These are phyloP conservation scores for Spicauda simplicius DNA, from an alignment of 2,888 invertebrate species.

Conservation along the genomic window DNA sequence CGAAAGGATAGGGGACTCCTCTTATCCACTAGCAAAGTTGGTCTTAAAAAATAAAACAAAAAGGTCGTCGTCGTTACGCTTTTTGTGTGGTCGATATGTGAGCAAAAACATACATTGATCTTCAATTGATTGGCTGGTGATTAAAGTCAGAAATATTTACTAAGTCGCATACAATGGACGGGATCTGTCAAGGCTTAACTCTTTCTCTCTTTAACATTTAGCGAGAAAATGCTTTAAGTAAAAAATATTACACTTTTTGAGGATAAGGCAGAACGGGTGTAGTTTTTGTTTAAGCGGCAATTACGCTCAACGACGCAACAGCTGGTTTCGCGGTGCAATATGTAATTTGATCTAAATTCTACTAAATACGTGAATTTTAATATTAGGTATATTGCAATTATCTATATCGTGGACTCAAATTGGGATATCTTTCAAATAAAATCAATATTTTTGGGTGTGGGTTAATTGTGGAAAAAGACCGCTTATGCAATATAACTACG, in stretches of 20 bases:
- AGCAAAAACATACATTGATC: conserved; percentile 38
- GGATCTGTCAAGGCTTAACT: conserved; percentile 24
- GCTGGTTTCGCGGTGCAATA: background rate
- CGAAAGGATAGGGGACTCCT: conserved; percentile 15
- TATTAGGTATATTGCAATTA: too few relatives aligned
- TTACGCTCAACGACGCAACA: too few relatives aligned
- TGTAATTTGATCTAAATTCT: too few relatives aligned
- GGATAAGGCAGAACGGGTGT: background rate
- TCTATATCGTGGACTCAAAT: too few relatives aligned
- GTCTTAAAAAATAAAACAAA: conserved; percentile 30
- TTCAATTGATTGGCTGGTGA: conserved; percentile 37
- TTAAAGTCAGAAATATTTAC: conserved; percentile 38
- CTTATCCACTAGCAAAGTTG: conserved; percentile 32
- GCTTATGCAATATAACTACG: too few relatives aligned
- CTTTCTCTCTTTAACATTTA: conserved; percentile 25
- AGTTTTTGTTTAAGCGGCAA: conserved; percentile 9
- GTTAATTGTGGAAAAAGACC: too few relatives aligned
- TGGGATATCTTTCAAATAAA: too few relatives aligned
- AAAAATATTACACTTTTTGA: conserved; percentile 27
- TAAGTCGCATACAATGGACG: conserved; percentile 35
- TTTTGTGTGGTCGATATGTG: conserved; percentile 36
- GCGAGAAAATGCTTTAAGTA: conserved; percentile 25
- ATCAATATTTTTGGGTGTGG: too few relatives aligned
- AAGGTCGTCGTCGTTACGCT: conserved; percentile 34
- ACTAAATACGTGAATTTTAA: too few relatives aligned